These are phyloP conservation scores for Vulpes lagopus DNA, from an alignment of 2,113 vertebrate genomes.

Conservation along the genomic window DNA sequence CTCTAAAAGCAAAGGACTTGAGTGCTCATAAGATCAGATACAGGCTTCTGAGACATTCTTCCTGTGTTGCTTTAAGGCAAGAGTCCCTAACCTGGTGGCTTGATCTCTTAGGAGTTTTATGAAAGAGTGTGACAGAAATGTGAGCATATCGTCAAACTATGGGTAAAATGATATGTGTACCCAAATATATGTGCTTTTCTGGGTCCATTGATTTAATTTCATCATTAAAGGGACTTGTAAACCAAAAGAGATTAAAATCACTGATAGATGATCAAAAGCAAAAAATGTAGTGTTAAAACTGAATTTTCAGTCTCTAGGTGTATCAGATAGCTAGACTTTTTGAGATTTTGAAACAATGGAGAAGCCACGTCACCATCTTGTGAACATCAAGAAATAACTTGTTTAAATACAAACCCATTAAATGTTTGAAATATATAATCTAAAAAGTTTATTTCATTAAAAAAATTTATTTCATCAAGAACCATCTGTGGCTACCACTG, in stretches of 20 bases:
- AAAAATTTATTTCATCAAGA: not conserved
- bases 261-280: not conserved
- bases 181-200: not conserved
- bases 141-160: not conserved
- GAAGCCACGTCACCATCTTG: not conserved
- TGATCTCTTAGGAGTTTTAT: not conserved
- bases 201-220: not conserved
- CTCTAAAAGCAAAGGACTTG: not conserved
- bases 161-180: not conserved
- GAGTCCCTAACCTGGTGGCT: not conserved
- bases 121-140: not conserved
- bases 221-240: not conserved
- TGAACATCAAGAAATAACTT: conserved; percentile 11
- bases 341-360: conserved; percentile 51
- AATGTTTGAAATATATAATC: conserved; percentile 46
- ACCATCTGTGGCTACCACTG: conserved; percentile 23
- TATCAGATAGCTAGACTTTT: not conserved
- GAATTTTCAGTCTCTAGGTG: not conserved
- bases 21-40: not conserved
- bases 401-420: conserved; percentile 48
- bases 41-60: not conserved
- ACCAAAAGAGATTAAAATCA: not conserved
- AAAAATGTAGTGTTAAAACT: not conserved
- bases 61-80: not conserved
- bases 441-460: conserved; percentile 29